Conservation (phyloP, 92 coral and sea anemone species). For the Epizoanthus scotinus region DNA sequence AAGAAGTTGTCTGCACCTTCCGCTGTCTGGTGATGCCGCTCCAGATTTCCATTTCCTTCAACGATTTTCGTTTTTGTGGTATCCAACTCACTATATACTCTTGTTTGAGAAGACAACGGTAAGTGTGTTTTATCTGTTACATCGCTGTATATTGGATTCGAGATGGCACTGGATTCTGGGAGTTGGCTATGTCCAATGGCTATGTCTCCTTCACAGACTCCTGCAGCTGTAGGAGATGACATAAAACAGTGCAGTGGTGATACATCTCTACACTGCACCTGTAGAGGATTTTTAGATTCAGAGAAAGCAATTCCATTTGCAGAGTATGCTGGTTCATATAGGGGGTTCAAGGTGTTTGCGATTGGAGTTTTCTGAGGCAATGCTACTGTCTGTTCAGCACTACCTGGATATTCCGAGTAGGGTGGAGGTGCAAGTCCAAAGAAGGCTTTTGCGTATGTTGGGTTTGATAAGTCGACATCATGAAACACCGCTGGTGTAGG, state of each 20-base stretch:
- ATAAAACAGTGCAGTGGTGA: background rate
- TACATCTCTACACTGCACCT: background rate
- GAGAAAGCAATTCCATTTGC: background rate
- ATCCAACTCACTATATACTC: background rate
- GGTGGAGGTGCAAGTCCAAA: constrained; percentile 16
- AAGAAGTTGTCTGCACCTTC: background rate
- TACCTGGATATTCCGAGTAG: background rate
- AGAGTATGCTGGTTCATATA: background rate
- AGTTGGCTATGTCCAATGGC: background rate
- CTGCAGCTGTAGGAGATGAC: background rate
- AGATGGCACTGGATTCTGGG: background rate
- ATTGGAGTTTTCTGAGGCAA: constrained; percentile 10
- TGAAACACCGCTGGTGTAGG: background rate
- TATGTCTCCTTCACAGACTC: background rate
- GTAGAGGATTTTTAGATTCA: background rate
- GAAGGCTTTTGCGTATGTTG: constrained; percentile 6
- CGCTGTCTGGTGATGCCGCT: background rate
- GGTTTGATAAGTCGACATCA: background rate
- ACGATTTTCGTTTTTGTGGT: background rate
- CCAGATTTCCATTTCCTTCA: background rate
- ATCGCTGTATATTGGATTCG: background rate
- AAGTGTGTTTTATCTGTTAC: background rate
- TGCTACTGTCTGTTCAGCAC: background rate
- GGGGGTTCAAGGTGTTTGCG: background rate
- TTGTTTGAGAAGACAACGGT: background rate